A percentile compares a stretch with the other conserved stretches of the same genome.
Evolutionary conservation across 2,888 invertebrate species (phyloP).

Genomic region (Hypena proboscidalis): DNA sequence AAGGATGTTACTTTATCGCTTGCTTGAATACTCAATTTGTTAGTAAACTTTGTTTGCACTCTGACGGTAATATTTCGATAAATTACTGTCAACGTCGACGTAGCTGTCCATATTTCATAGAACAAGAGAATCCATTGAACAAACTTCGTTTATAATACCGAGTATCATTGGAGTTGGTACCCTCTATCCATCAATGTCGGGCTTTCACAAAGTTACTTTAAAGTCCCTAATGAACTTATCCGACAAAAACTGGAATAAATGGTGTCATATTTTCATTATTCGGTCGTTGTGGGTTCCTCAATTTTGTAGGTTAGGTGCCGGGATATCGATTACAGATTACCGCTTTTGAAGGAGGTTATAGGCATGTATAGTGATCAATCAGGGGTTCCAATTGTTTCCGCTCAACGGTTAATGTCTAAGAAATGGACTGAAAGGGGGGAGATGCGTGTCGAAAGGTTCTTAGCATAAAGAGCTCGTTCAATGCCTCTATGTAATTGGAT

Average conservation of each 20-base stretch:
- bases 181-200: constrained; percentile 59
- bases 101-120: constrained; percentile 74
- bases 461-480: no score
- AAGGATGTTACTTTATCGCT: no score
- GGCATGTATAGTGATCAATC: constrained; percentile 42
- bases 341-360: constrained; percentile 34
- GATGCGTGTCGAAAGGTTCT: no score
- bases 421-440: neutral
- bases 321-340: constrained; percentile 53
- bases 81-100: constrained; percentile 75
- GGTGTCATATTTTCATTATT: constrained; percentile 46
- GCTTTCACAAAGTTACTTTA: constrained; percentile 50
- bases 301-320: constrained; percentile 43
- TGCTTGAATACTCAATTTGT: no score
- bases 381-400: constrained; percentile 42
- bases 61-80: constrained; percentile 71
- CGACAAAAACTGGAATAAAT: constrained; percentile 44
- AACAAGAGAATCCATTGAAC: constrained; percentile 65
- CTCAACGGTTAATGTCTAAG: constrained; percentile 21
- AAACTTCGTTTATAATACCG: constrained; percentile 52
- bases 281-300: constrained; percentile 28
- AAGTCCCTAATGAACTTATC: constrained; percentile 46
- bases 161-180: constrained; percentile 43
- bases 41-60: constrained; percentile 41
- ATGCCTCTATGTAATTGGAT: no score